Conservation (phyloP, 2,797 vertebrate species). For the Gorsachius magnificus region DNA sequence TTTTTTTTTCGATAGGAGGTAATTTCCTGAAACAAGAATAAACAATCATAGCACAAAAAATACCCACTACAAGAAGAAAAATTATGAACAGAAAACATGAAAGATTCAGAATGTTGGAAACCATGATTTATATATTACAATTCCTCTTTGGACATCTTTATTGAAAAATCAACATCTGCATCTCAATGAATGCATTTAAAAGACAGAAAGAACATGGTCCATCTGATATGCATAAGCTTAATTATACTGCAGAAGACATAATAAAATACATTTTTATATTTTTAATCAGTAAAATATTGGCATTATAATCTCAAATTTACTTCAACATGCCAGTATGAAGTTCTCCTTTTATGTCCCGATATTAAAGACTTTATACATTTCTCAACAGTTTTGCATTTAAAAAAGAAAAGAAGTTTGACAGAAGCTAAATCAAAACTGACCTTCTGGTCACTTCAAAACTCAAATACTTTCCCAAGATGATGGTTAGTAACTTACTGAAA, state of each 20-base stretch:
- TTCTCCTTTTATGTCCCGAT: slow-evolving; percentile 2
- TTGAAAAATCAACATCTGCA: slow-evolving; percentile 53
- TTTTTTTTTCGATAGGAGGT: slow-evolving; percentile 35
- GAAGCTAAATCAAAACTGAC: neutral
- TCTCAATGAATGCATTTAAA: slow-evolving; percentile 16
- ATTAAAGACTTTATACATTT: slow-evolving; percentile 5
- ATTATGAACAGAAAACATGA: neutral
- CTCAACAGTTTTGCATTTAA: slow-evolving; percentile 11
- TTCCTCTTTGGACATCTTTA: slow-evolving; percentile 17
- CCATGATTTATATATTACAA: slow-evolving; percentile 32
- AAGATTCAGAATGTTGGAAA: neutral
- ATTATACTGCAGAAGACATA: neutral
- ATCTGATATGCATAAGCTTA: neutral
- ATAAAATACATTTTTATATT: neutral
- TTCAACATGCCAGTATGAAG: neutral
- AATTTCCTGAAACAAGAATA: slow-evolving; percentile 50
- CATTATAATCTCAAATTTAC: slow-evolving; percentile 11
- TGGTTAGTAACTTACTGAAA: neutral
- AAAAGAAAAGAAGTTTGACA: neutral
- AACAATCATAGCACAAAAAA: slow-evolving; percentile 11
- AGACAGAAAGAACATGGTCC: neutral
- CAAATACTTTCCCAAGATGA: neutral
- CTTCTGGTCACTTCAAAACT: neutral
- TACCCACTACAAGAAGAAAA: slow-evolving; percentile 43
- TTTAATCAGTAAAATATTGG: slow-evolving; percentile 16